Evolutionary conservation across 2,113 vertebrate genomes (phyloP).

Genomic region (Anseranas semipalmata): DNA sequence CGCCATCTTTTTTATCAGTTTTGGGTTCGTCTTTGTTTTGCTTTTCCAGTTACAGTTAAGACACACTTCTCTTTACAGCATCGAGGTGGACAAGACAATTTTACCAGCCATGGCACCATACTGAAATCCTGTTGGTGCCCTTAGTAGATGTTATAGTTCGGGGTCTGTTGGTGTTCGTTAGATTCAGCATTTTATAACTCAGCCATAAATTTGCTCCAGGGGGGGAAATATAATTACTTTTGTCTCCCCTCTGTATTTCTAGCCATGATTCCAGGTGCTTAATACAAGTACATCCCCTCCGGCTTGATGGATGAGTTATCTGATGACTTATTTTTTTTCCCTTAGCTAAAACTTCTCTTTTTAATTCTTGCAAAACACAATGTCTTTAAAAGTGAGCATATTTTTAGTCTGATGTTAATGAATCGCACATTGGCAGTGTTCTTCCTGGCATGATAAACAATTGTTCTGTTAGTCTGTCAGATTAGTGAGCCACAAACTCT

Average conservation of each 20-base stretch:
- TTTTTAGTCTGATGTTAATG: background rate
- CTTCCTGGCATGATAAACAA: background rate
- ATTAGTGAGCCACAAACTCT: conserved; percentile 24
- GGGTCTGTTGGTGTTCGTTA: background rate
- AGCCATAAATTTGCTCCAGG: background rate
- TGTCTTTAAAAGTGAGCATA: background rate
- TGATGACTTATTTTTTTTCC: rapidly evolving
- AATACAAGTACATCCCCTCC: background rate
- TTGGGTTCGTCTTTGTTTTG: background rate
- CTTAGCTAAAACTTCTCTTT: background rate
- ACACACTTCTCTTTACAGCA: rapidly evolving
- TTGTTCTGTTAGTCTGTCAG: background rate
- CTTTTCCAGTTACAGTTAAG: background rate
- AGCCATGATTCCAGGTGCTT: background rate
- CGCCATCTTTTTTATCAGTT: background rate
- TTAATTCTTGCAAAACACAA: background rate
- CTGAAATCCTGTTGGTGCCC: background rate
- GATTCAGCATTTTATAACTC: background rate
- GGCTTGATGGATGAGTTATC: background rate
- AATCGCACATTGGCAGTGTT: background rate
- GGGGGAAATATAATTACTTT: background rate
- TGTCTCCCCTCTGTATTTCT: background rate
- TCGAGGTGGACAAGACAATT: background rate
- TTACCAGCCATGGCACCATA: rapidly evolving
- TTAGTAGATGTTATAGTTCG: background rate